A percentile compares a stretch with the other conserved stretches of the same genome.
phyloP scores from a whole-genome alignment of 1,140 invertebrate genomes.

The Leptoteleia sp. region DNA sequence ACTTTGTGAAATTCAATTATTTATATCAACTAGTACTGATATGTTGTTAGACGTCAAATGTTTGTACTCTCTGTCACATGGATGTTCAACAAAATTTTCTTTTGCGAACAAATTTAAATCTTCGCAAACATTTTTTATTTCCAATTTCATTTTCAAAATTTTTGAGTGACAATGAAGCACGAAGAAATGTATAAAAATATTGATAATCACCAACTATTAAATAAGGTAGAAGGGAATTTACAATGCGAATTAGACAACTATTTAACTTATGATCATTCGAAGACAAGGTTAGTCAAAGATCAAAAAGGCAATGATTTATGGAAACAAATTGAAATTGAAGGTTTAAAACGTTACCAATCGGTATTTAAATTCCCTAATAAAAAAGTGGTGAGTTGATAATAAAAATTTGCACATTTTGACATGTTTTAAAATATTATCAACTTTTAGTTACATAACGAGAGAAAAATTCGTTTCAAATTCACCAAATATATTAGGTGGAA shows the following conservation, averaged over 20 bases:
- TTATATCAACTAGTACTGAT: constrained; percentile 1
- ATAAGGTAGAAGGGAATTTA: background rate
- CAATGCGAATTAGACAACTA: background rate
- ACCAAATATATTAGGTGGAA: constrained; percentile 22
- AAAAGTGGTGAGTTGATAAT: no score
- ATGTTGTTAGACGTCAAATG: constrained; percentile 16
- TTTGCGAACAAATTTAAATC: background rate
- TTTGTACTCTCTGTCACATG: constrained; percentile 1
- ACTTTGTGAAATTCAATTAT: constrained; percentile 3
- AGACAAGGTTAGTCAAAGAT: background rate
- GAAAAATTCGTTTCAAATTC: constrained; percentile 1
- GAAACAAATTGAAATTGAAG: background rate
- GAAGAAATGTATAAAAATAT: no score
- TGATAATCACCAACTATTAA: no score
- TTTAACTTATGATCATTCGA: constrained; percentile 1
- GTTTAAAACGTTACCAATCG: no score
- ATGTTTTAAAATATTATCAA: no score
- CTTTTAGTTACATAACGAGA: constrained; percentile 2
- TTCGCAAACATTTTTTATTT: background rate
- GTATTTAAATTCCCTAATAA: no score
- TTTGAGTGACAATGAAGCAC: background rate
- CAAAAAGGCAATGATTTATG: background rate
- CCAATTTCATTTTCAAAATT: background rate
- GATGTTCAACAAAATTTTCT: background rate
- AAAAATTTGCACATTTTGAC: no score